Percentiles rank a stretch among this genome's conserved stretches.
These are phyloP conservation scores for rabbit (Oryctolagus cuniculus) DNA, from an alignment of 2,113 vertebrate genomes.

Conservation along the genomic window DNA sequence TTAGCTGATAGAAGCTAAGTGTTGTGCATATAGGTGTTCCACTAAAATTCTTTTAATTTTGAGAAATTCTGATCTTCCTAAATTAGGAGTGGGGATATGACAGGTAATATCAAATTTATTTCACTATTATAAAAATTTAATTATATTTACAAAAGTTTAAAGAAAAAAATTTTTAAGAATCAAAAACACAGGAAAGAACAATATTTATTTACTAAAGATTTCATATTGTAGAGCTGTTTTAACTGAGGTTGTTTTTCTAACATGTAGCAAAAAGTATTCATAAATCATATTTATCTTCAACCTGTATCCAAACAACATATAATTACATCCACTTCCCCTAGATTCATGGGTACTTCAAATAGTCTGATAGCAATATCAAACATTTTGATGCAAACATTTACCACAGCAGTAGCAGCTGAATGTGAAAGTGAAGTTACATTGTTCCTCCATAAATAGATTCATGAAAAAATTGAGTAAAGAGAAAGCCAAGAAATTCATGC, in stretches of 20 bases:
- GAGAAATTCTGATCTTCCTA: not conserved
- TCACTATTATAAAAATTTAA: not conserved
- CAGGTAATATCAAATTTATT: not conserved
- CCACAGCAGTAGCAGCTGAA: not conserved
- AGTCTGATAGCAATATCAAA: not conserved
- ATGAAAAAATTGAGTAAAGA: not conserved
- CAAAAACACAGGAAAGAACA: not conserved
- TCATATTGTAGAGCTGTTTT: not conserved
- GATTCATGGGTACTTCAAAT: not conserved
- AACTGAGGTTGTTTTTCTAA: not conserved
- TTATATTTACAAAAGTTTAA: not conserved
- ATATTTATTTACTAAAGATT: not conserved
- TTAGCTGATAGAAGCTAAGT: not conserved
- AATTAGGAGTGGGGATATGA: not conserved
- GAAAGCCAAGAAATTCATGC: not conserved
- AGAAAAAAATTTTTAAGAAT: not conserved
- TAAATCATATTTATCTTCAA: constrained; percentile 19
- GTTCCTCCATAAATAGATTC: not conserved
- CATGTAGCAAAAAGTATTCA: not conserved
- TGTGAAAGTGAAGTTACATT: not conserved
- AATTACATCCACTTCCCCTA: not conserved
- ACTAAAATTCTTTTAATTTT: not conserved
- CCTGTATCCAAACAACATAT: not conserved
- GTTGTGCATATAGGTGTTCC: not conserved
- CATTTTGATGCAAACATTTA: not conserved